A percentile compares a stretch with the other conserved stretches of the same genome.
These are phyloP conservation scores for Craseonycteris thonglongyai DNA, from an alignment of 2,113 vertebrate species.

Conservation along the genomic window DNA sequence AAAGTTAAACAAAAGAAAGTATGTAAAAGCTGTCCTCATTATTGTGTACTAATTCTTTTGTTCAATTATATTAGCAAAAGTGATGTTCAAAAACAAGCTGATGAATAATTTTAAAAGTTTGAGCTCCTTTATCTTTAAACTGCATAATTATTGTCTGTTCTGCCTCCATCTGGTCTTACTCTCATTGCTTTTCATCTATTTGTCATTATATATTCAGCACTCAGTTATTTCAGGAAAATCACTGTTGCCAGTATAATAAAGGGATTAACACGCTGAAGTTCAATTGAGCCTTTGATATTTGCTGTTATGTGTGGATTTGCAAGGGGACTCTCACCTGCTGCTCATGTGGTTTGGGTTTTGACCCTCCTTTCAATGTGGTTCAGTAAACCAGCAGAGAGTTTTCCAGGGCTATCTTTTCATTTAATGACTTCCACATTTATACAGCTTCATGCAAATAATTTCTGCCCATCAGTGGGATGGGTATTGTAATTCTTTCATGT, in stretches of 20 bases:
- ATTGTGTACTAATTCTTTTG: neutral
- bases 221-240: neutral
- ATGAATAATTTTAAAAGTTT: slow-evolving; percentile 35
- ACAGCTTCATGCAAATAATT: neutral
- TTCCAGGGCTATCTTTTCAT: neutral
- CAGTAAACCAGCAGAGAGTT: neutral
- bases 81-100: neutral
- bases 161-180: neutral
- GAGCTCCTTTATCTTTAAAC: slow-evolving; percentile 41
- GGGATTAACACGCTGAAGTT: neutral
- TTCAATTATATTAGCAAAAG: neutral
- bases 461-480: neutral
- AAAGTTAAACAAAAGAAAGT: slow-evolving; percentile 38
- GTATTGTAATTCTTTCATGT: neutral
- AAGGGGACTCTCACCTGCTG: neutral
- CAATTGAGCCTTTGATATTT: neutral
- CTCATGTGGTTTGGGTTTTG: neutral
- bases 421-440: neutral
- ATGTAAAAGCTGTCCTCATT: neutral
- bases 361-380: neutral
- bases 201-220: neutral
- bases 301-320: neutral
- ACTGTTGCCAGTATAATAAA: neutral
- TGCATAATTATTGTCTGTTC: neutral
- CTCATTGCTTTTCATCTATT: neutral